Conservation (phyloP, 2,888 invertebrate species). For the Cyclophora punctaria region DNA sequence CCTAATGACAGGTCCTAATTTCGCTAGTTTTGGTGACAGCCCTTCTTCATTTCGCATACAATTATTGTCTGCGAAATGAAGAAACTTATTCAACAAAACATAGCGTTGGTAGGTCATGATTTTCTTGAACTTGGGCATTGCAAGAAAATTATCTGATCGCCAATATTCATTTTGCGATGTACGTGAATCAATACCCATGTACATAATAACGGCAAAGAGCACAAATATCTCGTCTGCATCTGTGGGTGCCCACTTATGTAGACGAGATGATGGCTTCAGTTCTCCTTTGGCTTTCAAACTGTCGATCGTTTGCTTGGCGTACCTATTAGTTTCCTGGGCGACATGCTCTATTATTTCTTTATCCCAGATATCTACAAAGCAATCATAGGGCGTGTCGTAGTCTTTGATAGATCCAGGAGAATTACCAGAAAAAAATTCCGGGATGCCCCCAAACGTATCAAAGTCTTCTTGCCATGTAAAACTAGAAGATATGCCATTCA, state of each 20-base stretch:
- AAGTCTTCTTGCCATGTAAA: slow-evolving; percentile 12
- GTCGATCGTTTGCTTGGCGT: background rate
- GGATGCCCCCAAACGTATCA: slow-evolving; percentile 14
- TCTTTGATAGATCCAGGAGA: slow-evolving; percentile 13
- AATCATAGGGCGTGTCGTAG: background rate
- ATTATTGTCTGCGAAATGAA: slow-evolving; percentile 2
- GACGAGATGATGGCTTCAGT: slow-evolving; percentile 8
- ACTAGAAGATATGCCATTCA: background rate
- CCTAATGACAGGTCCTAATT: slow-evolving; percentile 1
- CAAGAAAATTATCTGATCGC: slow-evolving; percentile 5
- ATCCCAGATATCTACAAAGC: background rate
- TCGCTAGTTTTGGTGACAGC: slow-evolving; percentile 11
- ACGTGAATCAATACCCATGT: slow-evolving; percentile 15
- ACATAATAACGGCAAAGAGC: slow-evolving; percentile 16
- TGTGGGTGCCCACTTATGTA: slow-evolving; percentile 16
- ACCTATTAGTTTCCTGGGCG: background rate
- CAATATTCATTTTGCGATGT: slow-evolving; percentile 14
- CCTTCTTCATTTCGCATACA: background rate
- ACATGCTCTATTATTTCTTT: background rate
- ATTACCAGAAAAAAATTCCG: slow-evolving; percentile 16
- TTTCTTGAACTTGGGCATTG: slow-evolving; percentile 10
- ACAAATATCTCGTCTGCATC: slow-evolving; percentile 14
- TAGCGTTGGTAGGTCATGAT: slow-evolving; percentile 14
- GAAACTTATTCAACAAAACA: background rate
- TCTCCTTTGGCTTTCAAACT: background rate